These are phyloP conservation scores for Agelaius phoeniceus DNA, from an alignment of 2,113 vertebrate species.

Conservation along the genomic window DNA sequence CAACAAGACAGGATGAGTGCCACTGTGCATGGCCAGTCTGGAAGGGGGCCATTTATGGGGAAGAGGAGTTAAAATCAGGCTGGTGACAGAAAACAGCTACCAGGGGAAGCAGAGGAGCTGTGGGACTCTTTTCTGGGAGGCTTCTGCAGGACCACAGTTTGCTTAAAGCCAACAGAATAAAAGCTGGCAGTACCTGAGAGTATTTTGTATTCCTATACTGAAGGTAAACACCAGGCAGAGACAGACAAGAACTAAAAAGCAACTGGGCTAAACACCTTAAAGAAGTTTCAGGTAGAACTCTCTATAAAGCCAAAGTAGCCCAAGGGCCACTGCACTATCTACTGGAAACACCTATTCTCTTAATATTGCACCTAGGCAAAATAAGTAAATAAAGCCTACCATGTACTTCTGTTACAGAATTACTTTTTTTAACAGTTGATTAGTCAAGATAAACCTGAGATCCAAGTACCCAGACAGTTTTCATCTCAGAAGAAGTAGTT, in stretches of 20 bases:
- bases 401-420: background rate
- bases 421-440: background rate
- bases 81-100: background rate
- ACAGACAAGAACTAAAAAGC: background rate
- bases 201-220: accelerated
- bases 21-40: background rate
- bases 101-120: background rate
- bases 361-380: background rate
- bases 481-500: background rate
- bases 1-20: background rate
- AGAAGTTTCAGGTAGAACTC: background rate
- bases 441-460: background rate
- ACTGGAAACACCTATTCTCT: background rate
- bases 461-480: background rate
- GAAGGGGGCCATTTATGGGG: background rate
- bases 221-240: background rate
- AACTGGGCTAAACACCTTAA: background rate
- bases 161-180: background rate
- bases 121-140: background rate
- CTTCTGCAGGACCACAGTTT: background rate
- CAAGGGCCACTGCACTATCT: background rate
- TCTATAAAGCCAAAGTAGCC: background rate
- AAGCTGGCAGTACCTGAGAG: background rate
- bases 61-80: background rate
- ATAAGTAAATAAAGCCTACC: background rate